phyloP scores from a whole-genome alignment of 2,888 invertebrate genomes.

The Drosophila eohydei region DNA sequence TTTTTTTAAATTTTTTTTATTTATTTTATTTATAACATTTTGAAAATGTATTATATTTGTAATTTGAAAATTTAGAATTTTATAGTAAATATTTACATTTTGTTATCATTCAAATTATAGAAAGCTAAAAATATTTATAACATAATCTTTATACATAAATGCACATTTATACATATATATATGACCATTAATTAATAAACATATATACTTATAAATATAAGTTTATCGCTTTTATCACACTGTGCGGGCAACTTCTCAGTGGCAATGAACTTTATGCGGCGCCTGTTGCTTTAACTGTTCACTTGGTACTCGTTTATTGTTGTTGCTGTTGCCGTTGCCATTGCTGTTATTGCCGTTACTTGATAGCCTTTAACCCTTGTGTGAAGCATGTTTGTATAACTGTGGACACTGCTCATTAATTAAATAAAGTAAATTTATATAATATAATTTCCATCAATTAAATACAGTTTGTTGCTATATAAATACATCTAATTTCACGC shows the following conservation, averaged over 20 bases:
- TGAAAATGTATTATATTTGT: no score
- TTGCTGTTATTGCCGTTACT: constrained; percentile 2
- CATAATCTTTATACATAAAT: neutral
- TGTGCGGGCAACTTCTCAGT: constrained; percentile 32
- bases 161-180: neutral
- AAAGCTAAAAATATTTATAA: neutral
- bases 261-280: constrained; percentile 67
- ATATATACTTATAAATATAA: no score
- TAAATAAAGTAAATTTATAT: neutral
- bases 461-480: neutral
- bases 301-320: neutral
- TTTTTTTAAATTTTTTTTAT: no score
- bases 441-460: neutral
- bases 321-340: constrained; percentile 3
- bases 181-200: no score
- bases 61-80: no score
- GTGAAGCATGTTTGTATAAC: neutral
- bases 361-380: constrained; percentile 47
- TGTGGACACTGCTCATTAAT: neutral
- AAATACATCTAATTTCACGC: neutral
- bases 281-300: constrained; percentile 37
- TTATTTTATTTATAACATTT: no score
- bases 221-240: constrained; percentile 20
- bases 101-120: neutral
- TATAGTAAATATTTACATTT: no score